Conservation (phyloP, 2,113 vertebrate species). For the Scopus umbretta region DNA sequence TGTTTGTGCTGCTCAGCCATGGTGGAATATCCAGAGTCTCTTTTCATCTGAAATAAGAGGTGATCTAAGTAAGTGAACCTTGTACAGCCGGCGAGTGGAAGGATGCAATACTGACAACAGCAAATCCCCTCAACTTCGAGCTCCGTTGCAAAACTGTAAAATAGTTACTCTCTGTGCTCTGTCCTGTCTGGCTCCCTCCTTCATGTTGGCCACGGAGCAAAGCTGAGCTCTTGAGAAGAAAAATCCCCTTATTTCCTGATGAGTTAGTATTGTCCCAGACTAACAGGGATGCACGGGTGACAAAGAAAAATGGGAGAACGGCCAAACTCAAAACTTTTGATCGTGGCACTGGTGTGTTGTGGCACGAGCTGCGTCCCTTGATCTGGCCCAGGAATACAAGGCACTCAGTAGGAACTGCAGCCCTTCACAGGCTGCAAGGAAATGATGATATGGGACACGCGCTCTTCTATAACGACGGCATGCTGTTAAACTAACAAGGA, state of each 20-base stretch:
- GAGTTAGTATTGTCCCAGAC: neutral
- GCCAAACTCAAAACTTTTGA: neutral
- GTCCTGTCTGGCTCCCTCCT: neutral
- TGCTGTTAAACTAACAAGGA: neutral
- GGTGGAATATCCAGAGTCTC: neutral
- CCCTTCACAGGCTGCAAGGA: neutral
- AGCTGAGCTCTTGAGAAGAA: neutral
- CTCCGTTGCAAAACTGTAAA: neutral
- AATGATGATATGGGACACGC: neutral
- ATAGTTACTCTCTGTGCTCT: neutral
- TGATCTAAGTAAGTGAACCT: neutral
- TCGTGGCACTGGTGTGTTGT: neutral
- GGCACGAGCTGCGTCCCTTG: neutral
- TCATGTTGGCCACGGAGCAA: neutral
- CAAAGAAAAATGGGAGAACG: neutral
- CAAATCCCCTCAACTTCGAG: neutral
- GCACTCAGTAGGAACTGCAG: neutral
- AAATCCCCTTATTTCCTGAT: neutral
- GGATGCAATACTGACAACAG: neutral
- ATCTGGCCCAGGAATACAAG: neutral
- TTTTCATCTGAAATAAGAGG: constrained; percentile 66
- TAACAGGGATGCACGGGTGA: neutral
- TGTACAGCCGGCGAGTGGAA: neutral
- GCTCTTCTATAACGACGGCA: neutral
- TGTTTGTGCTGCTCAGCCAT: constrained; percentile 1